Evolutionary conservation across 1,140 invertebrate species (phyloP).

Genomic region (Cyphomyrmex costatus): DNA sequence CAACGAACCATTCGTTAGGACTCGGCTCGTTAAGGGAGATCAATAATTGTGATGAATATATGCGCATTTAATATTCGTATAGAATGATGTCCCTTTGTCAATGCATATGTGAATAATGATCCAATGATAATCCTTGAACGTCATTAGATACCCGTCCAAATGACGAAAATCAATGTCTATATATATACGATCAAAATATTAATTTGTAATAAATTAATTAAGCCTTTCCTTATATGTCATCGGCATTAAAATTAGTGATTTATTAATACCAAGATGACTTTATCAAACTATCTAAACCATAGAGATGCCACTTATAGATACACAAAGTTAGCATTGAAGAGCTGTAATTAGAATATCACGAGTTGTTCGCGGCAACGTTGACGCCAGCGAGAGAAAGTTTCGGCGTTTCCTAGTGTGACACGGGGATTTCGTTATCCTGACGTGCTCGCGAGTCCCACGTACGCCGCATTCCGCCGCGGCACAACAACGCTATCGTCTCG

Average conservation of each 20-base stretch:
- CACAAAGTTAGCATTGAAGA: slow-evolving; percentile 7
- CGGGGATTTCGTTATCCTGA: slow-evolving; percentile 45
- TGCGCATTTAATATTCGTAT: slow-evolving; percentile 46
- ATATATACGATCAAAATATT: slow-evolving; percentile 7
- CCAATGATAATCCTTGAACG: slow-evolving; percentile 30
- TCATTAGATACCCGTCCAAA: neutral
- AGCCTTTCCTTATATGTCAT: neutral
- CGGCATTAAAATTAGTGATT: neutral
- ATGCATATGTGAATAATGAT: slow-evolving; percentile 36
- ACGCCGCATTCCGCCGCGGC: slow-evolving; percentile 31
- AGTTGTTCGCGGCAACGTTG: slow-evolving; percentile 2
- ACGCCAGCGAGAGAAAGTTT: slow-evolving; percentile 47
- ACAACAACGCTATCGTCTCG: slow-evolving; percentile 54
- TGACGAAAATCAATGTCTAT: slow-evolving; percentile 37
- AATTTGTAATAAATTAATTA: slow-evolving; percentile 4
- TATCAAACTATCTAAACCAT: neutral
- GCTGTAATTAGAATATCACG: slow-evolving; percentile 55
- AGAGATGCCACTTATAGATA: neutral
- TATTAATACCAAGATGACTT: slow-evolving; percentile 10
- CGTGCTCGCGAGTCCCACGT: slow-evolving; percentile 29
- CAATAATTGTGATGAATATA: slow-evolving; percentile 48
- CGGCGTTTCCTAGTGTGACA: slow-evolving; percentile 42
- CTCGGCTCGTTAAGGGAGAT: slow-evolving; percentile 31
- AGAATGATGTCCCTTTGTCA: slow-evolving; percentile 45
- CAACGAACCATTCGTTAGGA: slow-evolving; percentile 30